Evolutionary conservation across 1,140 invertebrate species (phyloP).

Genomic region (Colletes latitarsis): DNA sequence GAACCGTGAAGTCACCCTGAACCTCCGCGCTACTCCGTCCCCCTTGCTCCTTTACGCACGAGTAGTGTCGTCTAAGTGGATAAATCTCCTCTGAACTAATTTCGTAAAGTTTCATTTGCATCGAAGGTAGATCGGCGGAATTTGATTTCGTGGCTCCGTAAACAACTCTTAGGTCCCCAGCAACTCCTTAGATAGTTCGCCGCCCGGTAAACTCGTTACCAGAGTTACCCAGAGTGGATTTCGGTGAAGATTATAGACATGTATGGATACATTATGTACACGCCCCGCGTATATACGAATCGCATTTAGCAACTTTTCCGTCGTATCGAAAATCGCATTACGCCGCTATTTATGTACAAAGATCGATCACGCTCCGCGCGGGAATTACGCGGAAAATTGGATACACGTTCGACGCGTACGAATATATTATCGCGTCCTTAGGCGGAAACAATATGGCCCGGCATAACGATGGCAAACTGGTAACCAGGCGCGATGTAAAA

Average conservation of each 20-base stretch:
- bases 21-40: neutral
- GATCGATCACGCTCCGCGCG: neutral
- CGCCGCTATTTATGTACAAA: neutral
- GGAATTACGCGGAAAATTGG: neutral
- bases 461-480: neutral
- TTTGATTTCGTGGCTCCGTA: slow-evolving; percentile 64
- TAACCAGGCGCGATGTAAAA: neutral
- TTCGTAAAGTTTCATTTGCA: slow-evolving; percentile 73
- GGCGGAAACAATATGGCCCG: neutral
- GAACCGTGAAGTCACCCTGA: slow-evolving; percentile 26
- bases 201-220: slow-evolving; percentile 56
- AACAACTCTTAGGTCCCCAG: slow-evolving; percentile 55
- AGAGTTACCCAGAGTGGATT: slow-evolving; percentile 50
- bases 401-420: neutral
- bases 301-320: slow-evolving; percentile 24
- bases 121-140: slow-evolving; percentile 61
- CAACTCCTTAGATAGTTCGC: slow-evolving; percentile 52
- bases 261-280: neutral
- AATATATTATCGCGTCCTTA: slow-evolving; percentile 21
- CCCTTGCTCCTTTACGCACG: slow-evolving; percentile 52
- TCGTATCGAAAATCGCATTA: slow-evolving; percentile 5
- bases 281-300: neutral
- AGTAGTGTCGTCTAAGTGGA: slow-evolving; percentile 64
- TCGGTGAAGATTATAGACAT: slow-evolving; percentile 25
- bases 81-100: slow-evolving; percentile 71